Conservation (phyloP, 2,113 vertebrate species). For the Urocitellus parryii region DNA sequence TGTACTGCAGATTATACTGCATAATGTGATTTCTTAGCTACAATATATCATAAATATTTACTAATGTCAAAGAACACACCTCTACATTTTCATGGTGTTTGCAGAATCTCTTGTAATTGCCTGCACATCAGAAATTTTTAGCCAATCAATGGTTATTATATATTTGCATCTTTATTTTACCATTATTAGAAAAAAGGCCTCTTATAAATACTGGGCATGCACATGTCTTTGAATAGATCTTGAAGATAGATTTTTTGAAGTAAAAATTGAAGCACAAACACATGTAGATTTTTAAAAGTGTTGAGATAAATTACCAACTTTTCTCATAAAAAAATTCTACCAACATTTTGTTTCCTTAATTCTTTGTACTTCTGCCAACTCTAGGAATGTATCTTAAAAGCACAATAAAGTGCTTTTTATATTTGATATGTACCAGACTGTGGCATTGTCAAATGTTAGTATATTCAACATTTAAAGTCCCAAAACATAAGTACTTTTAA, state of each 20-base stretch:
- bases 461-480: conserved; percentile 1
- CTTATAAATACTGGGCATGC: neutral
- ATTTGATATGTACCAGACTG: neutral
- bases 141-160: neutral
- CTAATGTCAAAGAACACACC: neutral
- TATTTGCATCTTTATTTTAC: neutral
- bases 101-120: neutral
- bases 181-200: neutral
- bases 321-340: neutral
- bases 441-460: neutral
- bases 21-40: conserved; percentile 7
- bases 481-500: neutral
- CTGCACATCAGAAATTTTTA: neutral
- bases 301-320: neutral
- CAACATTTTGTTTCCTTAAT: neutral
- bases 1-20: neutral
- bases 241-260: neutral
- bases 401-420: neutral
- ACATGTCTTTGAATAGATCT: neutral
- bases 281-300: neutral
- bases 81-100: neutral
- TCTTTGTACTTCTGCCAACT: neutral
- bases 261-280: neutral
- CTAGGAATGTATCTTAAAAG: neutral
- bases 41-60: neutral